phyloP scores from a whole-genome alignment of 2,113 vertebrate species.

The Passer montanus region DNA sequence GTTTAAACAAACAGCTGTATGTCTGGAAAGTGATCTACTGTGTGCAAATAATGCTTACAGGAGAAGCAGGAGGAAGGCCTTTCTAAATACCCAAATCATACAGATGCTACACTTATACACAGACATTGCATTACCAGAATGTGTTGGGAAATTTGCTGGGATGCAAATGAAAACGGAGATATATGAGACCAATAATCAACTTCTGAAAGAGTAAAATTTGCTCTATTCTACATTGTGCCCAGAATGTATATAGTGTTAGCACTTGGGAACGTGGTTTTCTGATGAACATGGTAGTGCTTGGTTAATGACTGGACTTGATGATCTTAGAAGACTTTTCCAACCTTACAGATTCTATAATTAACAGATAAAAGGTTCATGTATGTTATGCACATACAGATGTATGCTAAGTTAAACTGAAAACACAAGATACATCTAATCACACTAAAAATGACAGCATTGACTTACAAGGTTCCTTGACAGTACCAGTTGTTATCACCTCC shows the following conservation, averaged over 20 bases:
- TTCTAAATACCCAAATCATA: background rate
- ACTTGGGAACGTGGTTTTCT: background rate
- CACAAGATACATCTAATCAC: background rate
- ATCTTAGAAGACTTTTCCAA: background rate
- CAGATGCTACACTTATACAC: background rate
- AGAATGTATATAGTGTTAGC: background rate
- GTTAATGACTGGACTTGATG: background rate
- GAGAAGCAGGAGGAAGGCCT: background rate
- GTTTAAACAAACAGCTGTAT: conserved; percentile 35
- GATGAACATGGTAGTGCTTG: background rate
- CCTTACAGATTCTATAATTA: background rate
- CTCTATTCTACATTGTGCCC: background rate
- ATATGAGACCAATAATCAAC: background rate
- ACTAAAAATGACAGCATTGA: background rate
- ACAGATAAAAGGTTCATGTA: background rate
- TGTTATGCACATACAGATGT: background rate
- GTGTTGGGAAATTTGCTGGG: background rate
- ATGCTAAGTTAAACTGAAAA: background rate
- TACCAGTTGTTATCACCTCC: background rate
- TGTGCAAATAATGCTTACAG: background rate
- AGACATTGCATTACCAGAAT: background rate
- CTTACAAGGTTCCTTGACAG: background rate
- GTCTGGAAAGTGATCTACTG: background rate
- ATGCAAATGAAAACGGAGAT: background rate
- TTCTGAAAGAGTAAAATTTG: background rate